phyloP scores from a whole-genome alignment of 2,113 vertebrate species.

The Leiothrix lutea region DNA sequence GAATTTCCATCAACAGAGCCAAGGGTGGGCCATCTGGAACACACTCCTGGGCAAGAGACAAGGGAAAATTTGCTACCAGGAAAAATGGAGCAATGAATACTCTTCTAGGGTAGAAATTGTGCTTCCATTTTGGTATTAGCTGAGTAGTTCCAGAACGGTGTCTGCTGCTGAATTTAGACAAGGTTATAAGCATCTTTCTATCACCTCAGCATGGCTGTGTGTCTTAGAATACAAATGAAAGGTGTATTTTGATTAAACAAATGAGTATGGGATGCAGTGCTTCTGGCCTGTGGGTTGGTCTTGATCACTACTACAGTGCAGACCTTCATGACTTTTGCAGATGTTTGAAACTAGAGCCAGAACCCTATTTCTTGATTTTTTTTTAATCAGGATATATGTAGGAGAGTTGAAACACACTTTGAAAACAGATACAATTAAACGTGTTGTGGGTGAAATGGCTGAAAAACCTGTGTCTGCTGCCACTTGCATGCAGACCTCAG shows the following conservation, averaged over 20 bases:
- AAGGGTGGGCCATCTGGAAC: background rate
- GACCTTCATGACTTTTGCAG: background rate
- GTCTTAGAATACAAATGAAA: background rate
- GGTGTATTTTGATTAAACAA: background rate
- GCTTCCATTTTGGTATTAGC: background rate
- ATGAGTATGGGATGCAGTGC: background rate
- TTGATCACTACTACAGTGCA: background rate
- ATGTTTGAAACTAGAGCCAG: background rate
- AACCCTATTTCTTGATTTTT: background rate
- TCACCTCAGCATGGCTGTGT: background rate
- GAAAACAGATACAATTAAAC: background rate
- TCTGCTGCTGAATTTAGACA: background rate
- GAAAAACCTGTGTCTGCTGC: background rate
- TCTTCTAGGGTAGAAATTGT: background rate
- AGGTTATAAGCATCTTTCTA: background rate
- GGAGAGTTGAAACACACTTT: background rate
- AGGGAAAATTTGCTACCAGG: background rate
- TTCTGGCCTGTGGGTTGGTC: background rate
- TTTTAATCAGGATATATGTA: background rate
- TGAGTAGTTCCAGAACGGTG: background rate
- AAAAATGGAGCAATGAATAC: background rate
- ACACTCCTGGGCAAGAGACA: background rate
- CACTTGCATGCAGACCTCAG: background rate
- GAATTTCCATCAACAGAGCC: background rate
- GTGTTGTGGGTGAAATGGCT: background rate